Base-by-base conservation (phyloP, 2,113 vertebrate species). In the Plectropomus leopardus region DNA sequence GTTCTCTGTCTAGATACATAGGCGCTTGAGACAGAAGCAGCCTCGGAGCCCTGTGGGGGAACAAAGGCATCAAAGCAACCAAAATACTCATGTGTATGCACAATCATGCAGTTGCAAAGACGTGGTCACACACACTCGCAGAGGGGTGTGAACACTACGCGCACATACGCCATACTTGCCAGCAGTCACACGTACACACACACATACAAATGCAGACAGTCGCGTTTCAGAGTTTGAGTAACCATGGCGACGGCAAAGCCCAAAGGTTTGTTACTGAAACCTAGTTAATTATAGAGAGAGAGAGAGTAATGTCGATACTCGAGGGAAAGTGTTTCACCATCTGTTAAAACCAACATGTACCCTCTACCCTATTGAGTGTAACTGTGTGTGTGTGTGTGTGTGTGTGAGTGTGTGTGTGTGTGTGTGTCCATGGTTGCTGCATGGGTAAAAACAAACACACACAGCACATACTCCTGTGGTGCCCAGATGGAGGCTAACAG, bases 201-300 rank as follows among this genome's bases (percentile, higher is more conserved):
- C 84, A 87, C 51, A 87, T 40, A 78, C 80, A 89, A 89, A 84
- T 78, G 66, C 75, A 91, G 77, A 88, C 73, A 80, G 83, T 75
- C 34, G 78, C 68, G 51, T 85, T 86, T 86, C 74, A 78, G 89
- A 93, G 89, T 93, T 89, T 89, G 70, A 77, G 95, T 95, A 92
- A 93, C 95, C 94, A 95, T 95, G 92, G 94, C 67, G 83, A 96
- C 88, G 48, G 61, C 84, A 92, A 93, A 92, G 92, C 94, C 93
- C 92, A 94, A 94, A 96, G 94, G 94, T 94, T 95, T 92, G 92
- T 94, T 94, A 95, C 90, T 90, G 91, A 95, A 95, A 95, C 89
- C 91, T 94, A 90, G 93, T 94, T 95, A 95, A 95, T 95, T 94
- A 93, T 23, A 89, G 85, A 60, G 67, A 70, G 71, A 79, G 64